A percentile compares a stretch with the other conserved stretches of the same genome.
These are phyloP conservation scores for Charina bottae DNA, from an alignment of 2,113 vertebrate genomes.

Conservation along the genomic window DNA sequence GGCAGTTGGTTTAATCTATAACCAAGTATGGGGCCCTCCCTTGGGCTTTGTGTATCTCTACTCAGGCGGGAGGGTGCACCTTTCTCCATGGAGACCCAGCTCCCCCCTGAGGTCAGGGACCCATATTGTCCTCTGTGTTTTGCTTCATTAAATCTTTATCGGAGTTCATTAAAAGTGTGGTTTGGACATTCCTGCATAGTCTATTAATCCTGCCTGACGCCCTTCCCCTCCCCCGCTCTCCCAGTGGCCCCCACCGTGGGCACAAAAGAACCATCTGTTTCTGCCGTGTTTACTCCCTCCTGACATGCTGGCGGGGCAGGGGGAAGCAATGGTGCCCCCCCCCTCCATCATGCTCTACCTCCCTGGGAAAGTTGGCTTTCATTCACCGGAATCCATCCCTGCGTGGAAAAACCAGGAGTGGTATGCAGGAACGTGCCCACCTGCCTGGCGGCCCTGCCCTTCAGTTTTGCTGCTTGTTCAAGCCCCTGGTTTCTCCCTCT, in stretches of 20 bases:
- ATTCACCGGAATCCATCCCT: background rate
- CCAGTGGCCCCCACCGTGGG: constrained; percentile 25
- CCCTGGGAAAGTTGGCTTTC: background rate
- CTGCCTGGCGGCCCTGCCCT: background rate
- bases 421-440: background rate
- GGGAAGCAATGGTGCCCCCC: background rate
- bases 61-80: constrained; percentile 17
- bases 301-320: constrained; percentile 26
- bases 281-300: constrained; percentile 39
- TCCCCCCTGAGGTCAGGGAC: constrained; percentile 25
- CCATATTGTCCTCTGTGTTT: constrained; percentile 29
- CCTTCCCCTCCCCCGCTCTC: constrained; percentile 21
- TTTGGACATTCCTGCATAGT: constrained; percentile 43
- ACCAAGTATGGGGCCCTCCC: constrained; percentile 32
- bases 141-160: constrained; percentile 47
- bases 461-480: background rate
- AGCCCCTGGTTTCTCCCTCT: no score
- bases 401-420: background rate
- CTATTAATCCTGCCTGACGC: constrained; percentile 41
- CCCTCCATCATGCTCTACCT: background rate
- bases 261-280: constrained; percentile 45
- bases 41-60: constrained; percentile 1
- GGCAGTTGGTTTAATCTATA: constrained; percentile 42
- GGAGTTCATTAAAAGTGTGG: constrained; percentile 47
- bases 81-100: constrained; percentile 26